Evolutionary conservation across 2,888 invertebrate genomes (phyloP).

Genomic region (Apamea anceps): DNA sequence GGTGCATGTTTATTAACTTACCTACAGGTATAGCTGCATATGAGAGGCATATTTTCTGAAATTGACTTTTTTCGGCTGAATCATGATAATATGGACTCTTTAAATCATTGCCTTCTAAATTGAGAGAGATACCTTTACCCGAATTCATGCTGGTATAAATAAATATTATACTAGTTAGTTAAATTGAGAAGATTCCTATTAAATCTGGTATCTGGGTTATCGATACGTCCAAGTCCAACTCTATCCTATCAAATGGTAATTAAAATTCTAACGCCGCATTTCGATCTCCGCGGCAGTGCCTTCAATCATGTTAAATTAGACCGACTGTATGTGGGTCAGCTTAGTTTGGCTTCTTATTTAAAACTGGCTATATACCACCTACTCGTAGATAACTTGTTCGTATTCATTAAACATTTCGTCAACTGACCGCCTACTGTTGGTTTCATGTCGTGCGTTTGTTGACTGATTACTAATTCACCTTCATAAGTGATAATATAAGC

Average conservation of each 20-base stretch:
- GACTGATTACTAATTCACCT: constrained; percentile 43
- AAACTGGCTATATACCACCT: constrained; percentile 61
- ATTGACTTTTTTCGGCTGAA: neutral
- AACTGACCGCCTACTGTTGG: constrained; percentile 27
- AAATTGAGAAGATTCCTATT: constrained; percentile 23
- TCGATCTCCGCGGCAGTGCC: constrained; percentile 75
- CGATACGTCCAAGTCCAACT: constrained; percentile 54
- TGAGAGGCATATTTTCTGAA: neutral
- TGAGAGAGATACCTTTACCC: neutral
- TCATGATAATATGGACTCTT: neutral
- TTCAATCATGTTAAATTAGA: constrained; percentile 79
- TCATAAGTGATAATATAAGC: constrained; percentile 37
- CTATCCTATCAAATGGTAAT: constrained; percentile 75
- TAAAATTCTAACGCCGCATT: constrained; percentile 82
- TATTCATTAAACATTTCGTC: constrained; percentile 40
- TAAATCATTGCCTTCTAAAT: neutral
- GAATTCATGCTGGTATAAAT: neutral
- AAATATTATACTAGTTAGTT: neutral
- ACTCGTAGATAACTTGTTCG: constrained; percentile 36
- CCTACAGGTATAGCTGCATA: neutral
- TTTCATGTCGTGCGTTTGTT: constrained; percentile 30
- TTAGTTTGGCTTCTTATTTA: constrained; percentile 76
- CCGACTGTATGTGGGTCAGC: constrained; percentile 81
- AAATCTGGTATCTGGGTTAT: constrained; percentile 49
- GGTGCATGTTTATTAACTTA: neutral